Percentiles rank a stretch among this genome's conserved stretches.
These are phyloP conservation scores for Idris sp. DNA, from an alignment of 1,140 invertebrate species.

Conservation along the genomic window DNA sequence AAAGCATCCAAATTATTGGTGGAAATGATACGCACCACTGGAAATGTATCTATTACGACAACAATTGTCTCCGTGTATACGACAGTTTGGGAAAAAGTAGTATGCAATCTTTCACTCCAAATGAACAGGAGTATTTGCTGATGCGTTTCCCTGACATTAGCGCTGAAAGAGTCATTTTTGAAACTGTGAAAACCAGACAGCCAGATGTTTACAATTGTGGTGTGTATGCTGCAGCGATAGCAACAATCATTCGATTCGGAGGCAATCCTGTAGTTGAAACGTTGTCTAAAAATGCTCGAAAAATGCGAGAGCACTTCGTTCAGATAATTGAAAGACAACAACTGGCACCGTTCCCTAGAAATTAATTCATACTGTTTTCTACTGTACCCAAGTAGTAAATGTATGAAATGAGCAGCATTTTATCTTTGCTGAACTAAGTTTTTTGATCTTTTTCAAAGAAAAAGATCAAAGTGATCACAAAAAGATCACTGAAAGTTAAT, in stretches of 20 bases:
- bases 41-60: not conserved
- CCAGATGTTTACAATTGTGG: constrained; percentile 4
- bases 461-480: no score
- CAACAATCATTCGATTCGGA: not conserved
- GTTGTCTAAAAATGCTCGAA: not conserved
- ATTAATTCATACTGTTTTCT: not conserved
- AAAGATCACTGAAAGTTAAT: no score
- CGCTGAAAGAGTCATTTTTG: not conserved
- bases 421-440: no score
- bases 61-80: no score
- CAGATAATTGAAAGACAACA: not conserved
- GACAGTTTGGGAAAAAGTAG: not conserved
- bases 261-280: not conserved
- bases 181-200: not conserved
- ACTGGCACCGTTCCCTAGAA: not conserved
- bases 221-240: constrained; percentile 2
- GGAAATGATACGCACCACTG: not conserved
- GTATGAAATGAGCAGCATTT: no score
- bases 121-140: constrained; percentile 1
- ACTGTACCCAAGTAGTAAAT: no score
- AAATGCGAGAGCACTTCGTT: not conserved
- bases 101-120: not conserved
- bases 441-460: no score
- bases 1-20: constrained; percentile 6
- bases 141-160: not conserved